Conservation (phyloP, 2,888 invertebrate species). For the Heliconius ethilla region DNA sequence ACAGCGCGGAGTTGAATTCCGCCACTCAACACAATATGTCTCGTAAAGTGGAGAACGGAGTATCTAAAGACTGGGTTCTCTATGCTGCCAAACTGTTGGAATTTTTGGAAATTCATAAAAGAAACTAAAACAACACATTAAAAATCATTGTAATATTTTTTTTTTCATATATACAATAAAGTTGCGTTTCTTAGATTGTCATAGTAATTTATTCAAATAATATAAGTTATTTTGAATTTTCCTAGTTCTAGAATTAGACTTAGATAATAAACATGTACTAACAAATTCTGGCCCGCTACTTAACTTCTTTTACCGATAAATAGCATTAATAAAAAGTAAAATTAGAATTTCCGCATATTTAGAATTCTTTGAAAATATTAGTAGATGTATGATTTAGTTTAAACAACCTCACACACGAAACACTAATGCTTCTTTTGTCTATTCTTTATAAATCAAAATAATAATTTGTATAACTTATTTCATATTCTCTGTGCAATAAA, state of each 20-base stretch:
- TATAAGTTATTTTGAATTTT: slow-evolving; percentile 49
- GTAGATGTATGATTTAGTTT: not conserved
- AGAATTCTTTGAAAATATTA: not conserved
- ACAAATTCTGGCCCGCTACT: slow-evolving; percentile 51
- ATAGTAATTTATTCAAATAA: slow-evolving; percentile 40
- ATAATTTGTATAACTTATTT: not conserved
- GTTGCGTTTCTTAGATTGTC: slow-evolving; percentile 28
- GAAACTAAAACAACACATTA: not conserved
- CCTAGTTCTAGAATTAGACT: slow-evolving; percentile 43
- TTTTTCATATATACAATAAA: not conserved
- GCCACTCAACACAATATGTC: not conserved
- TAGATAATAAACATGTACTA: slow-evolving; percentile 8
- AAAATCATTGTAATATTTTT: not conserved
- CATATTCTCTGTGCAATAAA: not conserved
- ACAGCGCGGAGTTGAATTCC: not conserved
- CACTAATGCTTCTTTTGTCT: not conserved
- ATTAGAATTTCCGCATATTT: not conserved
- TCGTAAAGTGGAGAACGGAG: too few species aligned
- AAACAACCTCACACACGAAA: not conserved
- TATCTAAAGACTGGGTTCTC: too few species aligned
- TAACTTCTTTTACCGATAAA: slow-evolving; percentile 42
- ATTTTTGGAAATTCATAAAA: not conserved
- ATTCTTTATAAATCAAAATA: not conserved
- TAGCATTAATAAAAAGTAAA: not conserved
- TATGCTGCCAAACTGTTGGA: not conserved